Evolutionary conservation across 2,113 vertebrate species (phyloP).

Genomic region (Bolborhynchus lineola): DNA sequence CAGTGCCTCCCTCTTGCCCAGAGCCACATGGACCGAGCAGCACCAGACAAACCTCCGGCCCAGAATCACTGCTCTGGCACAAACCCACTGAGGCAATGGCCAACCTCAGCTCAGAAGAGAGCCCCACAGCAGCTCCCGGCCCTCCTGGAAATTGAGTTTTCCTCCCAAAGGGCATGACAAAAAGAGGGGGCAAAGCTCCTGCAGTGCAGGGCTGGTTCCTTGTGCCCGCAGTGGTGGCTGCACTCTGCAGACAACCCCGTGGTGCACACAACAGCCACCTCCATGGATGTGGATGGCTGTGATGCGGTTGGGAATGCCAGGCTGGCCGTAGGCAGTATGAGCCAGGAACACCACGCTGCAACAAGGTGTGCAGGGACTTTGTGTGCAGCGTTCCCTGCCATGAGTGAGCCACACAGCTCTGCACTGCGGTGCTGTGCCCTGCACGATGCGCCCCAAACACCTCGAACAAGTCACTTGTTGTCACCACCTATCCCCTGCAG

Average conservation of each 20-base stretch:
- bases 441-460: accelerated
- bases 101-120: background rate
- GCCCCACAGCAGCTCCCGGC: accelerated
- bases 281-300: accelerated
- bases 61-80: accelerated
- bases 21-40: accelerated
- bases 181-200: background rate
- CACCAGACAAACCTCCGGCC: accelerated
- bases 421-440: background rate
- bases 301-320: background rate
- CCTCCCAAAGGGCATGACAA: accelerated
- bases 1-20: accelerated
- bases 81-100: accelerated
- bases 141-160: accelerated
- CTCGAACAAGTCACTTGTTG: accelerated
- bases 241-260: background rate
- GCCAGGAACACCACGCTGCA: background rate
- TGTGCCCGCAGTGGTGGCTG: accelerated
- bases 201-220: accelerated
- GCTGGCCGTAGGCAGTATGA: background rate
- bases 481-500: background rate
- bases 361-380: background rate
- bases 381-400: accelerated
- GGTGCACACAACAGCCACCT: accelerated
- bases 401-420: accelerated